Conservation (phyloP, 1,140 invertebrate genomes). For the Hyles euphorbiae region DNA sequence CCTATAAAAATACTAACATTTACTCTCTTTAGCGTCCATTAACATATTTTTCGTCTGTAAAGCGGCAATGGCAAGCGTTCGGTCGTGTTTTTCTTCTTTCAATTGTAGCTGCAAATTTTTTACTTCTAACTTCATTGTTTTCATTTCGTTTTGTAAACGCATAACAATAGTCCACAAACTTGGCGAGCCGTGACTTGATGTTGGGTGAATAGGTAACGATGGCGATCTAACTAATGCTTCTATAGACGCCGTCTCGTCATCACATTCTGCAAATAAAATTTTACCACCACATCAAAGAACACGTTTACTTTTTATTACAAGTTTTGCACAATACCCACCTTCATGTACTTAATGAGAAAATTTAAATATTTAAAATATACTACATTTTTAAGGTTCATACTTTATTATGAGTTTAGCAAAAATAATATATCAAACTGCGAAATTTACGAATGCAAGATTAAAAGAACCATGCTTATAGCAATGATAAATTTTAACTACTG, state of each 20-base stretch:
- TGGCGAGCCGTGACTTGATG: constrained; percentile 45
- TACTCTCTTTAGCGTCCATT: constrained; percentile 71
- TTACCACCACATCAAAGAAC: too few relatives aligned
- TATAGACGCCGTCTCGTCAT: constrained; percentile 57
- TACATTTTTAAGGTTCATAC: too few relatives aligned
- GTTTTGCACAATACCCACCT: constrained; percentile 40
- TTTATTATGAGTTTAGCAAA: too few relatives aligned
- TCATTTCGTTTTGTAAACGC: constrained; percentile 66
- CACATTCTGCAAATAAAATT: constrained; percentile 64
- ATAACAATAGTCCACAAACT: constrained; percentile 67
- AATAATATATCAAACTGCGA: too few relatives aligned
- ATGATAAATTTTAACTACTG: too few relatives aligned
- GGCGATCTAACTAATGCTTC: constrained; percentile 68
- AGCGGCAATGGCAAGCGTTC: constrained; percentile 64
- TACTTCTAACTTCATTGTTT: constrained; percentile 63
- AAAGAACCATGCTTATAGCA: too few relatives aligned
- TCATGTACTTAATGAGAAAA: constrained; percentile 2
- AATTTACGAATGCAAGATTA: too few relatives aligned
- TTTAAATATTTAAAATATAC: too few relatives aligned
- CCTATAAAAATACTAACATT: constrained; percentile 43
- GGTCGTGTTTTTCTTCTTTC: constrained; percentile 69
- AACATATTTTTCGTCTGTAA: constrained; percentile 63
- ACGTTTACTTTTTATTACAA: too few relatives aligned
- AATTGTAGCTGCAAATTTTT: constrained; percentile 61
- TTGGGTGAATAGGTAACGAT: constrained; percentile 64